phyloP scores from a whole-genome alignment of 2,797 vertebrate genomes.

The Enteromius unitaeniatus region DNA sequence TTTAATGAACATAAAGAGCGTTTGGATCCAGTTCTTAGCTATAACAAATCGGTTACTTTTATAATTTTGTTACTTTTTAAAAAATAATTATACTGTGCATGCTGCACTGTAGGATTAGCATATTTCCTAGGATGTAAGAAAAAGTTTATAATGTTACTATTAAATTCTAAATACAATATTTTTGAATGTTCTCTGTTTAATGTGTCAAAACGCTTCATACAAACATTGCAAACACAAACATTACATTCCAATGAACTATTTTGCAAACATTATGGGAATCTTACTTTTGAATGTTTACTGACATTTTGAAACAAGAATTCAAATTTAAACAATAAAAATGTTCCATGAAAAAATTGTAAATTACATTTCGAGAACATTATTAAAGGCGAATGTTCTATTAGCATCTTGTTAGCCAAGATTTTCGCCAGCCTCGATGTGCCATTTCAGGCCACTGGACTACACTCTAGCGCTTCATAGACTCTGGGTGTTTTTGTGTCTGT shows the following conservation, averaged over 20 bases:
- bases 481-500: no score
- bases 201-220: neutral
- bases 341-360: no score
- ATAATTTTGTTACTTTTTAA: neutral
- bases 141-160: neutral
- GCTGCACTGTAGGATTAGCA: neutral
- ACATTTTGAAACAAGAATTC: neutral
- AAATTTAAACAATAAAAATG: neutral
- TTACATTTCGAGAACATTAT: no score
- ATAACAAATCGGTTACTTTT: neutral
- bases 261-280: neutral
- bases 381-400: no score
- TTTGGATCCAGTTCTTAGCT: neutral
- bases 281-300: neutral
- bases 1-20: neutral
- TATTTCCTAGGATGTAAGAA: neutral
- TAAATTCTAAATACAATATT: neutral
- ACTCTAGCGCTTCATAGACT: no score
- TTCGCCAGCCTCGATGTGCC: no score
- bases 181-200: neutral
- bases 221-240: neutral
- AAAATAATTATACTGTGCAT: neutral
- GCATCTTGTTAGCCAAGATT: no score
- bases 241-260: neutral
- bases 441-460: no score